Conservation (phyloP, 1,140 invertebrate genomes). For the Tetragnatha versicolor region DNA sequence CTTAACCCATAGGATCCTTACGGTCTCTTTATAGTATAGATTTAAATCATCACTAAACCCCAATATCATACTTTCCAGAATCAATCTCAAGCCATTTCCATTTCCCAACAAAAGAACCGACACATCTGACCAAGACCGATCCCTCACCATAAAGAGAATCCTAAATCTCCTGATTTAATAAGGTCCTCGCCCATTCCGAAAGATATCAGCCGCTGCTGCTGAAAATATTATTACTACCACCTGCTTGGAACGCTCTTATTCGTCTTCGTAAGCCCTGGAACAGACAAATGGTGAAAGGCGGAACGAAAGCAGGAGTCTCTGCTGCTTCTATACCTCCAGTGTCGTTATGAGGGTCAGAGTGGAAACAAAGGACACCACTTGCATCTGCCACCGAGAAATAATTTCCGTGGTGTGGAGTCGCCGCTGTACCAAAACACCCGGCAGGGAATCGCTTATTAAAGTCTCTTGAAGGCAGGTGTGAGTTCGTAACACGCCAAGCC, state of each 20-base stretch:
- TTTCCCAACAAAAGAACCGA: too few species aligned
- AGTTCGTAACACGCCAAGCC: background rate
- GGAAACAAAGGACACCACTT: background rate
- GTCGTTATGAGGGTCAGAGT: too few species aligned
- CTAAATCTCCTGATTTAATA: too few species aligned
- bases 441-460: slow-evolving; percentile 23
- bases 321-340: background rate
- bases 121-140: too few species aligned
- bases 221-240: background rate
- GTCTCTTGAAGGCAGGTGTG: slow-evolving; percentile 16
- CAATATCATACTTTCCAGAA: too few species aligned
- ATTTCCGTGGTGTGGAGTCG: slow-evolving; percentile 5
- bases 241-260: slow-evolving; percentile 7
- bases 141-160: too few species aligned
- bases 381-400: slow-evolving; percentile 17
- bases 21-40: too few species aligned
- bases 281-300: slow-evolving; percentile 17
- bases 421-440: background rate
- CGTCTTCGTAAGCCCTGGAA: background rate
- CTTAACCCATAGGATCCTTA: too few species aligned
- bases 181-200: too few species aligned
- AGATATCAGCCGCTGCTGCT: too few species aligned
- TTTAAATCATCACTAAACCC: too few species aligned
- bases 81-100: too few species aligned
- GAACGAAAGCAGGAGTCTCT: slow-evolving; percentile 6